Base-by-base conservation (phyloP, 1,140 invertebrate genomes). In the Drosophila lini region DNA sequence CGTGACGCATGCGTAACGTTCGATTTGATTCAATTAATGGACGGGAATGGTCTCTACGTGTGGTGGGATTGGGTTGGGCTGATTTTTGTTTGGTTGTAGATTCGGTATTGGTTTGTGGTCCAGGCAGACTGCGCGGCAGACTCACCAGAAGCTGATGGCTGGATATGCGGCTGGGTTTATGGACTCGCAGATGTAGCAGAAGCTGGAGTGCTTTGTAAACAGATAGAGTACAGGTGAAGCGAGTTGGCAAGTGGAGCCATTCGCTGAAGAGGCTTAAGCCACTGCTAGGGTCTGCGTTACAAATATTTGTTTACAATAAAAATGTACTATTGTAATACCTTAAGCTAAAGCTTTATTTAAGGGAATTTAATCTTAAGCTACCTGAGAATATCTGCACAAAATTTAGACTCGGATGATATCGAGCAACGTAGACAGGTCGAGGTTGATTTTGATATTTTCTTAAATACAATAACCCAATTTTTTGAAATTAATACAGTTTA, bases 1-100 rank as follows among this genome's bases (percentile, higher is more conserved):
- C 84, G 78, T 83, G 83, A 89, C 83, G 84, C 84, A 89, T 89
- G 84, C 84, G 84, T 89, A 89, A 83, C 83, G 83, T 88, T 89
- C 85, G 84, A 89, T 89, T 89, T 89, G 84, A 84, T 89, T 88
- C 83, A 88, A 88, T 88, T 89, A 89, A 90, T 89, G 84, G 84
- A 68, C 64, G 78, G 47, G 84, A 90, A 89, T 89, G 80, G 78
- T 75, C 74, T 75, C 62, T 84, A 89, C 84, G 84, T 89, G 84
- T 76, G 74, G 47, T 78, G 71, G 34, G 75, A 58, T 76, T 58
- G 55, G 47, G 53, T 48, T 68, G 70, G 52, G 44, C 56, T 74
- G 59, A 40, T 34, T 38, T 59, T 31, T 31, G 50, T 34, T 69
- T 57, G 48, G 50, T 25, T 69, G 41, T 38, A 60, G 50, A 31